Percentiles rank a stretch among this genome's conserved stretches.
Conservation (phyloP, 2,888 invertebrate genomes). For the Nomada fucata region DNA sequence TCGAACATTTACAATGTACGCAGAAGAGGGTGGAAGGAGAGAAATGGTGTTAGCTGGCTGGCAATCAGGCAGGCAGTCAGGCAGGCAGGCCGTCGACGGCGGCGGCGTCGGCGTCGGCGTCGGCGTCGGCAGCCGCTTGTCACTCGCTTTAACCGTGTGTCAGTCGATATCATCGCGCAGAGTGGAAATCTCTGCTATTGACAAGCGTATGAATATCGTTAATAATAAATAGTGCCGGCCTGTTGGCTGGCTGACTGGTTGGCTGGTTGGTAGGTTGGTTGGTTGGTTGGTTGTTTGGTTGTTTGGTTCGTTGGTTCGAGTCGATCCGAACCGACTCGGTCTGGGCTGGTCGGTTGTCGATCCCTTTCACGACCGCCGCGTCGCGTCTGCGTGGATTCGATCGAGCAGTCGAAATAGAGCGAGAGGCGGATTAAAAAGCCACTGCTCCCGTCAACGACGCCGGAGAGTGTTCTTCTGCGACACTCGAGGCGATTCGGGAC, state of each 20-base stretch:
- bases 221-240: constrained; percentile 78
- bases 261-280: not conserved
- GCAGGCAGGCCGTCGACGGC: constrained; percentile 43
- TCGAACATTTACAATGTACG: constrained; percentile 72
- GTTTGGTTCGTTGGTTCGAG: not conserved
- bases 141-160: constrained; percentile 76
- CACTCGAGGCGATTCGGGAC: constrained; percentile 31
- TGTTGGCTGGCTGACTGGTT: not conserved
- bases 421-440: constrained; percentile 61
- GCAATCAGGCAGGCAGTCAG: constrained; percentile 43
- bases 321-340: not conserved
- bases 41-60: constrained; percentile 54
- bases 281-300: not conserved
- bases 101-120: constrained; percentile 52
- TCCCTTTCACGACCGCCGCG: constrained; percentile 33
- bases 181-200: constrained; percentile 82
- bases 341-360: constrained; percentile 17
- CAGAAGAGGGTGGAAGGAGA: constrained; percentile 48
- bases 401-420: constrained; percentile 60
- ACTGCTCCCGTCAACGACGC: constrained; percentile 46
- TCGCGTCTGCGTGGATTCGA: constrained; percentile 46
- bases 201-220: constrained; percentile 81
- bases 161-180: constrained; percentile 75
- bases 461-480: constrained; percentile 53
- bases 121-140: constrained; percentile 71